Evolutionary conservation across 2,113 vertebrate genomes (phyloP).

Genomic region (Leptocoma aspasia): DNA sequence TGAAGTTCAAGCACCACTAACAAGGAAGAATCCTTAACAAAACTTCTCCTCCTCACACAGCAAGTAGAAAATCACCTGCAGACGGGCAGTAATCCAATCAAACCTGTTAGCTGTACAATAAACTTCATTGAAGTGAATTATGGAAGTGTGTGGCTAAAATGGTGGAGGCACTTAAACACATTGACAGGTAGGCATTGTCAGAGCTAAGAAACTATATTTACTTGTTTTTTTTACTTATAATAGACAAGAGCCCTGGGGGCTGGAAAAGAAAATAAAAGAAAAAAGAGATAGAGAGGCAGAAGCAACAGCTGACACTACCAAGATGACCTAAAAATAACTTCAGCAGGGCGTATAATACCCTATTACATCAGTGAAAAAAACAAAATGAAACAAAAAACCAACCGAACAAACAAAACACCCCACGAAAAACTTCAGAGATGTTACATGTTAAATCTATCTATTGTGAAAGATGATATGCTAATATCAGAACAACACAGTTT

Average conservation of each 20-base stretch:
- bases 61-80: background rate
- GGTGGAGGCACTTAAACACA: background rate
- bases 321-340: background rate
- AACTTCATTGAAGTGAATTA: background rate
- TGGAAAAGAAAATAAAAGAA: background rate
- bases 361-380: background rate
- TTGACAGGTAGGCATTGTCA: background rate
- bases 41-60: background rate
- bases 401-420: rapidly evolving
- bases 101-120: background rate
- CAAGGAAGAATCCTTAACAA: background rate
- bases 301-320: background rate
- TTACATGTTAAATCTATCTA: background rate
- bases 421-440: background rate
- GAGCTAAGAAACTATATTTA: background rate
- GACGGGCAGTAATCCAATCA: background rate
- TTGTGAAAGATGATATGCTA: background rate
- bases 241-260: background rate
- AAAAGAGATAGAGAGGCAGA: background rate
- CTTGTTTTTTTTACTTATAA: background rate
- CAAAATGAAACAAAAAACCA: rapidly evolving
- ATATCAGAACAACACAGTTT: background rate
- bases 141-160: background rate
- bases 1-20: background rate
- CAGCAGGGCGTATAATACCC: background rate